These are phyloP conservation scores for Norana najaformis DNA, from an alignment of 2,888 invertebrate genomes.

Conservation along the genomic window DNA sequence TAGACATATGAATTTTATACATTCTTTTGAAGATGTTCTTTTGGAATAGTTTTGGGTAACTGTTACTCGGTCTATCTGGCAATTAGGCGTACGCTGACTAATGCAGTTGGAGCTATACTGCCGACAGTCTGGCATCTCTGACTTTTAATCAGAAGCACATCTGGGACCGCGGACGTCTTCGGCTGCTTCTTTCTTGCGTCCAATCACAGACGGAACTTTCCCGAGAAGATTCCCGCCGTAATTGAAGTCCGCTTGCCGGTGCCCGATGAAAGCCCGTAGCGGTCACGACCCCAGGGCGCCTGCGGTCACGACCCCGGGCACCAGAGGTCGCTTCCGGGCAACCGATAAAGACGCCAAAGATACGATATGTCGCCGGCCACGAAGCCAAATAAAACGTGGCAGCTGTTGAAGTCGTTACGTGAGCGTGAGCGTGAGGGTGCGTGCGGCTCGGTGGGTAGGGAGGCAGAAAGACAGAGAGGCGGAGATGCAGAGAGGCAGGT, in stretches of 20 bases:
- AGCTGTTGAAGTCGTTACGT: background rate
- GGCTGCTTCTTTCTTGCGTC: constrained; percentile 3
- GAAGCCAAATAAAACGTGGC: background rate
- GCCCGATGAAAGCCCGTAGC: background rate
- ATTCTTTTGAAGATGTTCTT: background rate
- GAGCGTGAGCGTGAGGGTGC: background rate
- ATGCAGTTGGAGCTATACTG: background rate
- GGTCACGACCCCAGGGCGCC: background rate
- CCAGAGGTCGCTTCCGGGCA: background rate
- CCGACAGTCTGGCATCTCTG: background rate
- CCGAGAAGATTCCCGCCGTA: background rate
- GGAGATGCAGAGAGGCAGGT: background rate
- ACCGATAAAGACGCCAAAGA: background rate
- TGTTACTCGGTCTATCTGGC: background rate
- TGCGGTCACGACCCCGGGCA: background rate
- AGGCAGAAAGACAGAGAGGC: no score
- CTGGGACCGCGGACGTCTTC: background rate
- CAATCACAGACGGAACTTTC: background rate
- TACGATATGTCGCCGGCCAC: background rate
- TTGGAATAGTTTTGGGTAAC: background rate
- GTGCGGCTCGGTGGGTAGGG: background rate
- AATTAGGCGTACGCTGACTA: background rate
- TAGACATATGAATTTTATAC: no score
- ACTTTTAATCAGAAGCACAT: constrained; percentile 13
- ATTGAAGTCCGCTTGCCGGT: background rate